Base-by-base conservation (phyloP, 2,797 vertebrate species). In the Scolopax rusticola region DNA sequence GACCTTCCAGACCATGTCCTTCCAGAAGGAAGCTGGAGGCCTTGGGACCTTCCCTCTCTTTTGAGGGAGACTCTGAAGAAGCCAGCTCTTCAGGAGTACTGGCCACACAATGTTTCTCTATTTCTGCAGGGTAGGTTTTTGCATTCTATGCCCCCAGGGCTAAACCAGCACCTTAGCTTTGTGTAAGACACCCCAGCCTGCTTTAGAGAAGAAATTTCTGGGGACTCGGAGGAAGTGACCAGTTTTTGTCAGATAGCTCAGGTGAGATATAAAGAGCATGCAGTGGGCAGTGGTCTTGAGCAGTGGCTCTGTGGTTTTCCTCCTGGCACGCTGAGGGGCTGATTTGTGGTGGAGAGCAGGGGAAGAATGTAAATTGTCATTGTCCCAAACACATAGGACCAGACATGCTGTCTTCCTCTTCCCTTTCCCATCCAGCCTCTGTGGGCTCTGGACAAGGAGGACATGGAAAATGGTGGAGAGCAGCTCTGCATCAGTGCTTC, bases 41-140 rank as follows among this genome's bases (percentile, higher is more conserved):
- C 28, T 59, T 41, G 15, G 43, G 23, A 40, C 30, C n/a, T 65
- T 85, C 32, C 17, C 36, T 79, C 11, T 32, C 33, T 48, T 70
- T 63, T 0, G 0, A n/a, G n/a, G 20, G 47, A 36, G 2, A 33
- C 7, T n/a, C 32, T 0, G 0, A 32, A 47, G 48, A 32, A 59
- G 48, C 25, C 86, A 82, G 84, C 40, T 89, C 21, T 63, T 65
- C 16, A 50, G 73, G 77, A 86, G 76, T 61, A 16, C 41, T 33
- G 36, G 25, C 45, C 12, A 7, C 19, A 28, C 38, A 28, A 3
- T 11, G 1, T 28, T 64, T 33, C 56, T 61, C 19, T 51, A 0
- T 65, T 74, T 71, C 48, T 87, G 60, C 51, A 40, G 61, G 19
- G 17, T 32, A 10, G 45, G 27, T 63, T 1, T 1, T 45, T 82